Evolutionary conservation across 2,797 vertebrate genomes (phyloP), one percentile per base, ranked within the genome.

Genomic region (Acanthis flammea): DNA sequence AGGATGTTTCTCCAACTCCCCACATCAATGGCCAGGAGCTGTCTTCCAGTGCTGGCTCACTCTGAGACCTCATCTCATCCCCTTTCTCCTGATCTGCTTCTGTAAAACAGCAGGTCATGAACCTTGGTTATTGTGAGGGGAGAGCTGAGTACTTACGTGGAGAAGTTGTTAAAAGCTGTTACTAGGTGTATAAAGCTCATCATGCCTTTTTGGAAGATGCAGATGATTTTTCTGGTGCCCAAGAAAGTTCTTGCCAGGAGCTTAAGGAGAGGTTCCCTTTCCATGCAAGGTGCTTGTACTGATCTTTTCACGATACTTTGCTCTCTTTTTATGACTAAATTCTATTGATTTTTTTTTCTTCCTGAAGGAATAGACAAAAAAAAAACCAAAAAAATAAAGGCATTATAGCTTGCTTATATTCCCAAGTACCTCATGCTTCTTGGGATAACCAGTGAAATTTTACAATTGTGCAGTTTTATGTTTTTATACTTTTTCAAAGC

Each of bases 291-390:
- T 84, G 66, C 83, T 88, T 60, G 37, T 90, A 70, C 44, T 66
- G 73, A 62, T 54, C 79, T 90, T 94, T 95, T 86, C 60, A 50
- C 53, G 27, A 82, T 86, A 50, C 51, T 92, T 88, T 55, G 30
- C 51, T 92, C 55, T 86, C 63, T 73, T 95, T 95, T 94, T 94
- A 67, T 88, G 57, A 80, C 76, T 80, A 77, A 50, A 92, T 96
- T 94, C 91, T 91, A 94, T 94, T 92, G 84, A 57, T 74, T 95
- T 94, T 74, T 90, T 82, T 24, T 42, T 42, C 41, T 41, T 17
- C 55, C 45, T 88, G 78, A 83, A 92, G 82, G 72, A 92, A 39
- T 75, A 77, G 42, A 54, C 81, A 83, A 63, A 94, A 80, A 77
- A 89, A 86, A 42, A 67, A 77, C 50, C 50, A 77, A 79, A 82